phyloP scores from a whole-genome alignment of 2,797 vertebrate species.

The Pristis pectinata region DNA sequence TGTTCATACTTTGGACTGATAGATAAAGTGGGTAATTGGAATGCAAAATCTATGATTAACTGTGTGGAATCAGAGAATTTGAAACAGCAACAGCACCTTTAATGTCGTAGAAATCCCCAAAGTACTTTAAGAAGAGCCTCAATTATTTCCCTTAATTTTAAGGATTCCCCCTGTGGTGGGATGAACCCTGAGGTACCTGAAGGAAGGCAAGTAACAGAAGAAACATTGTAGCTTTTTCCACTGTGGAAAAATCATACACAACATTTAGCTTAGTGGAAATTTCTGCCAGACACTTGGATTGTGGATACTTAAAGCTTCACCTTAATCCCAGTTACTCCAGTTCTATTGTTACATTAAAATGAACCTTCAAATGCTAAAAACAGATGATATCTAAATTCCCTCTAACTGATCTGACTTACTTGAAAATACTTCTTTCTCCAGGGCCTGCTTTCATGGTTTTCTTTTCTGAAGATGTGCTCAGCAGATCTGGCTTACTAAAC shows the following conservation, averaged over 20 bases:
- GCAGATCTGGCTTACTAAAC: conserved; percentile 43
- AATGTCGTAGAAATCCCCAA: not conserved
- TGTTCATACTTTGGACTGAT: not conserved
- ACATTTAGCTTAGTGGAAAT: not conserved
- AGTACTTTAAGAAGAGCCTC: not conserved
- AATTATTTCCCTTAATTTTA: not conserved
- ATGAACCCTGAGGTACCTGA: not conserved
- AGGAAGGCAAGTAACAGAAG: not conserved
- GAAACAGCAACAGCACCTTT: not conserved
- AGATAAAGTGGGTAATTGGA: not conserved
- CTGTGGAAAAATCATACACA: not conserved
- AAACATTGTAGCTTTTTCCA: not conserved
- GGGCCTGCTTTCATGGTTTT: conserved; percentile 40
- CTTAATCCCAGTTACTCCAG: not conserved
- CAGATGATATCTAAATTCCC: not conserved
- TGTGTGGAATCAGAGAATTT: not conserved
- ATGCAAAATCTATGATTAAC: not conserved
- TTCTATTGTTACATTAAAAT: not conserved
- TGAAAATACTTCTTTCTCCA: conserved; percentile 63
- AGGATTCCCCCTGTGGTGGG: not conserved
- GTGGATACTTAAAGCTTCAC: not conserved
- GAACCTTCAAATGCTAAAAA: not conserved
- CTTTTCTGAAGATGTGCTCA: not conserved
- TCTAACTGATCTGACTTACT: conserved; percentile 55
- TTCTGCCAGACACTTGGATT: not conserved